Conservation (phyloP, 2,797 vertebrate genomes). For the Tokudaia muenninki region DNA sequence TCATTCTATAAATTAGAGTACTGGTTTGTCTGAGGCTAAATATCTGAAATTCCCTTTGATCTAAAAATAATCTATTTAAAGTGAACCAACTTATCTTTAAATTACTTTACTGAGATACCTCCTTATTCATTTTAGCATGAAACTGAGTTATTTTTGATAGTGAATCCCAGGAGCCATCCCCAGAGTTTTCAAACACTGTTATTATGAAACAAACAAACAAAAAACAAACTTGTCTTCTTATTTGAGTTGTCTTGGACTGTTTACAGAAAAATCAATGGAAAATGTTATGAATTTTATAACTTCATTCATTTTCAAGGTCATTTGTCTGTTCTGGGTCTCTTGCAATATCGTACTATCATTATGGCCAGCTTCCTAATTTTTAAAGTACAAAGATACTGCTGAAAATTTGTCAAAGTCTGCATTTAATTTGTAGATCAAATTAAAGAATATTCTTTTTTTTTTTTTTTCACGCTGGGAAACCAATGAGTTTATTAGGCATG, state of each 20-base stretch:
- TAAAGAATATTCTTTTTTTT: neutral
- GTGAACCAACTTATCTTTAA: neutral
- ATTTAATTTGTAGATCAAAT: neutral
- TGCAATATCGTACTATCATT: neutral
- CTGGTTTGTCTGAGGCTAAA: conserved; percentile 19
- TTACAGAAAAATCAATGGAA: conserved; percentile 34
- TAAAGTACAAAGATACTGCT: neutral
- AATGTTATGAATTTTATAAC: neutral
- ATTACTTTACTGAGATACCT: neutral
- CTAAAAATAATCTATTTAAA: conserved; percentile 17
- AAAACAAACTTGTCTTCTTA: neutral
- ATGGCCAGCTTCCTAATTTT: neutral
- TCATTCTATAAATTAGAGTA: conserved; percentile 16
- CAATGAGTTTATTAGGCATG: neutral
- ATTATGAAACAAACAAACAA: neutral
- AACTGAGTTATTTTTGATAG: neutral
- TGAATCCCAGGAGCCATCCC: neutral
- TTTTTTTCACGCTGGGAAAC: neutral
- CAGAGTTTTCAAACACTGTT: conserved; percentile 35
- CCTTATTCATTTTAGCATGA: neutral
- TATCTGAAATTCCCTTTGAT: conserved; percentile 24
- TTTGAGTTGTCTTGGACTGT: neutral
- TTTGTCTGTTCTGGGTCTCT: neutral
- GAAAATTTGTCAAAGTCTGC: neutral
- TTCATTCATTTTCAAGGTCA: conserved; percentile 29